Base-by-base conservation (phyloP, 1,140 invertebrate genomes). In the Lepidurus apus region DNA sequence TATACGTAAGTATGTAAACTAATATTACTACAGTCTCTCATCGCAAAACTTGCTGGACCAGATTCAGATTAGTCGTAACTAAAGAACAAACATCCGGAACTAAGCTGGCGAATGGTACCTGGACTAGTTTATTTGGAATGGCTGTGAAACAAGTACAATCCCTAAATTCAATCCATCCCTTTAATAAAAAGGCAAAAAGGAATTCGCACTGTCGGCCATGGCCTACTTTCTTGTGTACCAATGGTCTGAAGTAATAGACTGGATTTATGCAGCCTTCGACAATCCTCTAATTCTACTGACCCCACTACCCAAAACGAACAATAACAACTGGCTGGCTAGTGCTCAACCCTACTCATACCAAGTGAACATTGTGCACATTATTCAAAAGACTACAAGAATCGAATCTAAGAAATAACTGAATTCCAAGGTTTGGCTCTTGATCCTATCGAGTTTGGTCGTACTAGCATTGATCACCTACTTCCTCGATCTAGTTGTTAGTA, bases 251-350 rank as follows among this genome's bases (percentile, higher is more conserved):
- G 53, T 65, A 17, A 9, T 65, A n/a, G 53, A 65, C 53, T 65
- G 53, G 53, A 65, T 65, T 65, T 65, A 65, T 21, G 53, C 53
- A 13, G 53, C 53, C 10, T 65, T 65, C n/a, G 53, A 65, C 13
- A 21, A 21, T 65, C 53, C 53, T 21, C 53, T n/a, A 13, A 65
- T 65, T 65, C 21, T 65, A n/a, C 0, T 65, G 1, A 17, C 9
- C 3, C 53, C 53, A 7, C 53, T 65, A n/a, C 53, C 53, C 0
- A 65, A 65, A 65, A 21, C 21, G 13, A 13, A 21, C 34, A 34
- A 3, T 5, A 65, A 65, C 3, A 65, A 21, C 21, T 65, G 53
- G 53, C 7, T 11, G 53, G 53, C 53, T 65, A 65, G 53, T 65
- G 13, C 3, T 13, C 53, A 65, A n/a, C 53, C 53, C 13, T 65